Base-by-base conservation (phyloP, 2,113 vertebrate genomes). In the Castor canadensis region DNA sequence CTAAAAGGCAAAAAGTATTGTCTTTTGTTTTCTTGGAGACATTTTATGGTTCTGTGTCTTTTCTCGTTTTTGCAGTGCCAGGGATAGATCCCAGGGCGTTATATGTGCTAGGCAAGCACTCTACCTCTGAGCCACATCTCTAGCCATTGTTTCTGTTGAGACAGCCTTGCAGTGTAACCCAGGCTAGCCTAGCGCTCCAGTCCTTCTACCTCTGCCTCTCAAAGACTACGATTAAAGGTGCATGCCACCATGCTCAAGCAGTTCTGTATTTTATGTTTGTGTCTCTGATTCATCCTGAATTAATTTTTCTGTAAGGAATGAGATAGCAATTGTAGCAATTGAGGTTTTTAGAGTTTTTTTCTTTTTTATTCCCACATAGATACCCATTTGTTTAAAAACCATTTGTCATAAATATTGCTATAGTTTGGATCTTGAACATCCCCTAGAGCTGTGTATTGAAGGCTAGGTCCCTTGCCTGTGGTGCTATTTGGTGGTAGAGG, bases 221-320 rank as follows among this genome's bases (percentile, higher is more conserved):
- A n/a, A n/a, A n/a, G n/a, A n/a, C n/a, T n/a, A n/a, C n/a, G n/a
- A n/a, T n/a, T n/a, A n/a, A n/a, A n/a, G n/a, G n/a, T n/a, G n/a
- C n/a, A n/a, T n/a, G n/a, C n/a, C n/a, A n/a, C n/a, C n/a, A n/a
- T n/a, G n/a, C n/a, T n/a, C 52, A 52, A 15, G 9, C 15, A 15
- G 22, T 82, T 87, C 73, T 77, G 67, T 4, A 15, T 15, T 77
- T 60, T 88, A 49, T 52, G 38, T 64, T 24, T 89, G n/a, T n/a
- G n/a, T n/a, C n/a, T n/a, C 12, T 77, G 79, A 62, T 83, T 95
- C 22, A 76, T 89, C 38, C 45, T 91, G 56, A 80, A 69, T 83
- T 89, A 62, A 77, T 71, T 83, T 60, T 89, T n/a, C 22, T 89
- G 1, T 84, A 26, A 83, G 17, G 45, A 64, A 26, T 93, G 13